Evolutionary conservation across 2,888 invertebrate genomes (phyloP), one percentile per base, ranked within the genome.

Genomic region (Sepioteuthis lessoniana): DNA sequence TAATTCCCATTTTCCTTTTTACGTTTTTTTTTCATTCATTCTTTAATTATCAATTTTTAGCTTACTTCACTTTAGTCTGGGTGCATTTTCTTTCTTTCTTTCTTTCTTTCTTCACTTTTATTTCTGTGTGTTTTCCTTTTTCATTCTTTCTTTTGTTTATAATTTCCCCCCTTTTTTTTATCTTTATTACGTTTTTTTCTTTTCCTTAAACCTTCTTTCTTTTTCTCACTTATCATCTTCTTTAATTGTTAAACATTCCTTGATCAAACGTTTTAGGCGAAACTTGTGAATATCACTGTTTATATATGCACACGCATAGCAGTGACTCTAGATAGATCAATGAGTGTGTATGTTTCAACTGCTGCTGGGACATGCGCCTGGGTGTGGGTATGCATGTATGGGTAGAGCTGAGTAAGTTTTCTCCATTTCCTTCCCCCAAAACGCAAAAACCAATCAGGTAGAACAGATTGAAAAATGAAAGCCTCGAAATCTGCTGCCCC

Each of bases 401-500:
- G n/a, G 76, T 76, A 76, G 8, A 76, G 76, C n/a, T n/a, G n/a
- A 76, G 76, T 76, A 76, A n/a, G 76, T 76, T 76, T n/a, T 76
- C 76, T 76, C 19, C n/a, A 76, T 76, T n/a, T 76, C 76, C 76
- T 76, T 76, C 76, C n/a, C 28, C 76, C 76, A 31, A 76, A 76
- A 76, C 13, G 76, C 76, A 76, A 76, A 76, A 76, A 76, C 76
- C 76, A 76, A 76, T 76, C 76, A 76, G 76, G 76, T 76, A n/a
- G 76, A 76, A 76, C 31, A 76, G 76, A 76, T 76, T 76, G 76
- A 76, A 76, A 55, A 76, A 76, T 76, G 76, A 76, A 76, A 76
- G 76, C 31, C n/a, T 76, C n/a, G n/a, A 76, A 76, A 76, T n/a
- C 76, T n/a, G 28, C 28, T 60, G 60, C 60, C 60, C 60, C 28